Base-by-base conservation (phyloP, 2,888 invertebrate genomes). In the Lasioglossum morio region DNA sequence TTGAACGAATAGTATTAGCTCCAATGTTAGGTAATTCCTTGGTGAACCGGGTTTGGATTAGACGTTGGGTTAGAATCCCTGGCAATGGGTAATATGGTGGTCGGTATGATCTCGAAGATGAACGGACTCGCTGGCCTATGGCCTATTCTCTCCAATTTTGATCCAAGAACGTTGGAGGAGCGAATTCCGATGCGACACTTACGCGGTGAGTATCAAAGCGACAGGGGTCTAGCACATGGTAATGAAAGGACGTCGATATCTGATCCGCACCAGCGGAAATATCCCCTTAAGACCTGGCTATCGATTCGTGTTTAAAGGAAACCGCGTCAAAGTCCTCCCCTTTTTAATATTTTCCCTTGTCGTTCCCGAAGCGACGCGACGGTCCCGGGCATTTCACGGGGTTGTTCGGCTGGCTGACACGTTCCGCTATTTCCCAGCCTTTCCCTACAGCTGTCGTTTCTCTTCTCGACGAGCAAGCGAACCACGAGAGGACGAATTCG, bases 291-390 rank as follows among this genome's bases (percentile, higher is more conserved):
- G 70, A 70, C 34, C 37, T 30, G 30, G 12, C 16, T 66, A 73
- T 78, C 73, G 73, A 73, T 82, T 73, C 53, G 27, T 30, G 34
- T 53, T 43, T 57, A 77, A 37, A 37, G n/a, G 23, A 60, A 79
- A 75, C 60, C 40, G 53, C 40, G 14, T 66, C 40, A 14, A 72
- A 40, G 63, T 16, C 37, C 48, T 30, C 8, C n/a, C n/a, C 23
- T 23, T 53, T 70, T 40, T 70, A 40, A 70, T 70, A 40, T 40
- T 70, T 70, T 40, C 70, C n/a, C 73, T 73, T 34, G 73, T 48
- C 34, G 34, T 48, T 30, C 37, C 27, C 34, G 34, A 72, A 14
- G 30, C 60, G 27, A 27, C 27, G 23, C 63, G 19, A 16, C 19
- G 63, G 46, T 30, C 69, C n/a, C 16, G 27, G 23, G 37, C 48